Evolutionary conservation across 2,797 vertebrate species (phyloP), one percentile per base, ranked within the genome.

Genomic region (Thalassophryne amazonica): DNA sequence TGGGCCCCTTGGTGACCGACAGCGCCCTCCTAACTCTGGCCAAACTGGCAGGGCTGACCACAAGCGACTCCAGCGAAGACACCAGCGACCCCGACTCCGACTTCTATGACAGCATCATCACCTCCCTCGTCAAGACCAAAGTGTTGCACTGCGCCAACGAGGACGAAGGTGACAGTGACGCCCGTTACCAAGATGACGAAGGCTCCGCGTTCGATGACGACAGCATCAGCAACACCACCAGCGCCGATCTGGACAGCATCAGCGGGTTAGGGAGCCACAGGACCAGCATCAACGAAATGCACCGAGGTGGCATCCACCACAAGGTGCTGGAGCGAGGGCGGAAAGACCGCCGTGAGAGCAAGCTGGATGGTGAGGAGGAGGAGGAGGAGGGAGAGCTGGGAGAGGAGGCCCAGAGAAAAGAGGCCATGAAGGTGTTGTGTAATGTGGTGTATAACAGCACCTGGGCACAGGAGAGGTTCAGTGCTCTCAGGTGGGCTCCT

Each of bases 391-490:
- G 69, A 1, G 81, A 76, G 1, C 76, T 80, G 0, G 89, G 85
- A 12, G 85, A 88, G 21, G 85, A 86, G 49, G 18, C 65, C 0
- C 78, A 76, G 60, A 87, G 83, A 13, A 92, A 88, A 38, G 91
- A 93, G 74, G 91, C 91, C 15, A 63, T 93, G 76, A 92, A 93
- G 61, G 80, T 89, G 50, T 51, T 92, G 56, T 93, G 90, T 46
- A 92, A 93, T 27, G 73, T 92, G 56, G 82, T 93, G 9, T 92
- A 92, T 80, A 92, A 93, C 86, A 92, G 90, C 75, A 73, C 77
- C 43, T 90, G 85, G 81, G 91, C 89, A 7, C 90, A 92, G 73
- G 88, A 89, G 66, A 80, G 87, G 72, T 90, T 91, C 70, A 89
- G 84, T 3, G 60, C 61, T 27, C 80, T 92, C 59, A 82, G 83